Percentiles rank a stretch among this genome's conserved stretches.
Evolutionary conservation across 1,140 invertebrate genomes (phyloP).

Genomic region (Melitaea cinxia): DNA sequence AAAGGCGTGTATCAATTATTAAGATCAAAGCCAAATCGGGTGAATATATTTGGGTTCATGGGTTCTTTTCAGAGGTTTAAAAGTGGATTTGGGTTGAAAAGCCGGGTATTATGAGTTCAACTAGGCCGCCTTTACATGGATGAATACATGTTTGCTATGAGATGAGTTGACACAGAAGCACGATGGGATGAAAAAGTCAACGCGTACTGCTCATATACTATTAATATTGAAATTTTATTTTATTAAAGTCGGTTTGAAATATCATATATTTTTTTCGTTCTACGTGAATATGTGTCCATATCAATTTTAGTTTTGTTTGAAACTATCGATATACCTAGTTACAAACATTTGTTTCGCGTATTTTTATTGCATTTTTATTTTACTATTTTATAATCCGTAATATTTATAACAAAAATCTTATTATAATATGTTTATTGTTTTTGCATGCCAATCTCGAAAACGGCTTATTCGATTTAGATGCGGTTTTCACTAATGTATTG

Average conservation of each 20-base stretch:
- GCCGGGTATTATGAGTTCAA: constrained; percentile 51
- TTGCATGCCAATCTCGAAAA: no score
- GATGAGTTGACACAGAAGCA: constrained; percentile 59
- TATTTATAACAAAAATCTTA: no score
- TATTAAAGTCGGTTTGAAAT: background rate
- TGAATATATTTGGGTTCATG: constrained; percentile 17
- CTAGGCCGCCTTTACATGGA: constrained; percentile 52
- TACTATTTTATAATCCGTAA: no score
- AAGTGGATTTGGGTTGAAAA: constrained; percentile 58
- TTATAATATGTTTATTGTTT: no score
- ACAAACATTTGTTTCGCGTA: no score
- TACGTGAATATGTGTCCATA: no score
- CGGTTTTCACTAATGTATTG: no score
- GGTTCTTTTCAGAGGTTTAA: constrained; percentile 27
- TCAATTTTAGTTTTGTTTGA: no score
- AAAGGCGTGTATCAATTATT: constrained; percentile 14
- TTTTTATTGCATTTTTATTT: no score
- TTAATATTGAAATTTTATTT: background rate
- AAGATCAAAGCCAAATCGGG: constrained; percentile 29
- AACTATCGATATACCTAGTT: no score
- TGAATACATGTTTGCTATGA: constrained; percentile 61
- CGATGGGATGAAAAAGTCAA: constrained; percentile 22
- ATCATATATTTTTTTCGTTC: no score
- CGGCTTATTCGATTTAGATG: no score
- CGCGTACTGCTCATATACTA: background rate